phyloP scores from a whole-genome alignment of 2,888 invertebrate species.

The Leptopilina drosophilae region DNA sequence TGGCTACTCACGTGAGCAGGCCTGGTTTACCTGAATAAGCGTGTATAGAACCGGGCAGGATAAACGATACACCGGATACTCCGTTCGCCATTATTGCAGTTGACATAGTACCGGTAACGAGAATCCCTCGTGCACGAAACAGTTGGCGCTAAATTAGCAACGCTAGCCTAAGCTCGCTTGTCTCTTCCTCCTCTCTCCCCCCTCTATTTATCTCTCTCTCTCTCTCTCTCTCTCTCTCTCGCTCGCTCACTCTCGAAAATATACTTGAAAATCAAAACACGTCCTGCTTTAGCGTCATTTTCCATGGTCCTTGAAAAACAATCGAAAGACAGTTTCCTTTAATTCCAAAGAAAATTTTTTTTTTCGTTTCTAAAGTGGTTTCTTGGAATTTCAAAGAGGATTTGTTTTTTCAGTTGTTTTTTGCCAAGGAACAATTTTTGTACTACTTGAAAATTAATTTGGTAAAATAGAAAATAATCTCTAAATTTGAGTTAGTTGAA shows the following conservation, averaged over 20 bases:
- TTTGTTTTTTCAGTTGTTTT: too few species aligned
- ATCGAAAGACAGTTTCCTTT: constrained; percentile 48
- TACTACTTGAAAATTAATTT: too few species aligned
- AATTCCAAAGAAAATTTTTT: background rate
- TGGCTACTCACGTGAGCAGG: too few species aligned
- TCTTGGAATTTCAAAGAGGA: background rate
- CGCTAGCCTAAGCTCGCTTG: constrained; percentile 26
- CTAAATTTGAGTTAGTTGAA: too few species aligned
- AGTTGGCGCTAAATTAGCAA: constrained; percentile 48
- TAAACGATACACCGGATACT: constrained; percentile 29
- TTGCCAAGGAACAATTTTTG: too few species aligned
- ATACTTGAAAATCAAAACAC: constrained; percentile 23
- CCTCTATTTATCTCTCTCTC: too few species aligned
- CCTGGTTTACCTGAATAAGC: constrained; percentile 18
- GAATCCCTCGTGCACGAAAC: constrained; percentile 51
- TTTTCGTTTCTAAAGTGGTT: too few species aligned
- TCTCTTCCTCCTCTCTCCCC: background rate
- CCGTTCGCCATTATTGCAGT: constrained; percentile 51
- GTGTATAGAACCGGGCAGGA: background rate
- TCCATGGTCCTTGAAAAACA: constrained; percentile 43
- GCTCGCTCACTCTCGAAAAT: too few species aligned
- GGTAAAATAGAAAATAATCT: too few species aligned
- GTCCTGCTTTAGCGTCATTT: background rate
- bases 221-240: too few species aligned
- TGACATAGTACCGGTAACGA: constrained; percentile 54